Base-by-base conservation (phyloP, 53 echinoderm and acorn worm genomes). In the Antedon mediterranea region DNA sequence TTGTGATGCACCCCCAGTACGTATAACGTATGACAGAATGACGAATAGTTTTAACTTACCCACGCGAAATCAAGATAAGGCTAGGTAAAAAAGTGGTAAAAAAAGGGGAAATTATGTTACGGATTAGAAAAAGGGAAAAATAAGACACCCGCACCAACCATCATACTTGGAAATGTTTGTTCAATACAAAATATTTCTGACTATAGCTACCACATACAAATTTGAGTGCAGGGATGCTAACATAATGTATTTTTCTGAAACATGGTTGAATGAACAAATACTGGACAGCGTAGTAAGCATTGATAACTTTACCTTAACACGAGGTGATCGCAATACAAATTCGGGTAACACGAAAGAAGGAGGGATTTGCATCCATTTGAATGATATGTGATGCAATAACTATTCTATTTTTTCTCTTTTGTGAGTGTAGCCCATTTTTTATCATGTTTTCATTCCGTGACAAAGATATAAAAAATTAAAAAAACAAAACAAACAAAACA, bases 341-440 rank as follows among this genome's bases (percentile, higher is more conserved):
- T 31, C 74, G 14, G 74, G 74, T 3, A 73, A 73, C 73, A 73
- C 31, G 11, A 73, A 31, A 73, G 74, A 74, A 73, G 74, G 74
- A 3, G 74, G 74, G 6, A 31, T 73, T 15, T 73, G 74, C 20
- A 28, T 73, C 31, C 73, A 57, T 23, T 15, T 57, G 2, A 57
- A 57, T 57, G 1, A 23, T 18, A 5, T 3, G 23, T 57, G 57
- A 57, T 57, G 57, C 57, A 57, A 23, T 57, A 57, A 57, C 20
- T 57, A 23, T 8, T 5, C 20, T n/a, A n/a, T n/a, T n/a, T n/a
- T n/a, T n/a, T 57, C 2, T 57, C 57, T 18, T 15, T 26, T 9
- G 57, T 57, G 11, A 57, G 57, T 57, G 2, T 57, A n/a, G n/a
- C n/a, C n/a, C n/a, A n/a, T n/a, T n/a, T n/a, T n/a, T n/a, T n/a